phyloP scores from a whole-genome alignment of 2,113 vertebrate species.

The cat (Felis catus) region F.catus_Fca126_mat1.0 CM031418.1:41636501-41637000 shows the following conservation, averaged over 20 bases:
- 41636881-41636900: slow-evolving; percentile 13
- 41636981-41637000: background rate
- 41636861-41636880: background rate
- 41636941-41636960: background rate
- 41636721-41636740: background rate
- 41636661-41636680: background rate
- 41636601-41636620: background rate
- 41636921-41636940: background rate
- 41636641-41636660: background rate
- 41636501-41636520: background rate
- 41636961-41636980: background rate
- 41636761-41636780: slow-evolving; percentile 16
- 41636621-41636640: background rate
- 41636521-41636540: background rate
- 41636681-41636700: background rate
- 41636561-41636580: background rate
- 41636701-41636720: background rate
- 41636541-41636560: background rate
- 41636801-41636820: background rate
- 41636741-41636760: background rate
- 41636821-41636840: background rate
- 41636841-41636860: background rate
- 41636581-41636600: background rate
- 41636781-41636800: slow-evolving; percentile 12
- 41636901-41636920: background rate